Base-by-base conservation (phyloP, 2,888 invertebrate species). In the Drosophila paranaensis region DNA sequence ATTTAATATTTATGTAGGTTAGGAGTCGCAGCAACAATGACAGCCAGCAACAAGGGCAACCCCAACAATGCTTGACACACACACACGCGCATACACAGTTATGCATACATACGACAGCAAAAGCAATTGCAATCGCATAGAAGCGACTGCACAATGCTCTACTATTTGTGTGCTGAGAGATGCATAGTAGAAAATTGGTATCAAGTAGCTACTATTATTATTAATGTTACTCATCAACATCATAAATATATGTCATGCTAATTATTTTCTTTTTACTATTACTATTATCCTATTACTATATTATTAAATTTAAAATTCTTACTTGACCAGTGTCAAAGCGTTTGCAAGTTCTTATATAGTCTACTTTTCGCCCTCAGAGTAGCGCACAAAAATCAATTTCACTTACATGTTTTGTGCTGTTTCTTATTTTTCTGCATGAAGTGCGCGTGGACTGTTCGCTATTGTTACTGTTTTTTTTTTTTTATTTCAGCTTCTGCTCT, bases 361-460 rank as follows among this genome's bases (percentile, higher is more conserved):
- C 43, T 33, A 14, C 33, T 43, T 27, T 54, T 54, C 30, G 40
- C 30, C 8, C 16, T 16, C 8, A 16, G 13, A 0, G 48, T 50
- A 58, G 48, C 0, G 58, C 20, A 58, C 62, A 79, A 83, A 86
- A 88, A 83, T 89, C 89, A 83, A 83, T 87, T 84, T 74, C 65
- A 89, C 84, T 84, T 89, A 84, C 84, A 89, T 81, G 72, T 79
- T 84, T 79, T 83, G 71, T 58, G 77, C 76, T 88, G 87, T 79
- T 81, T 79, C 79, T 79, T 83, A 73, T 67, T 79, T 68, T 74
- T 79, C 87, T 74, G 87, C 89, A 83, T 84, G 77, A 74, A 87
- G 74, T 77, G 63, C 51, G 76, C 54, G 64, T 51, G 60, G 57
- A 65, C 76, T 67, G 64, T 60, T 83, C 70, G 46, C 43, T 76